Evolutionary conservation across 2,113 vertebrate genomes (phyloP).

Genomic region (Hipposideros armiger): DNA sequence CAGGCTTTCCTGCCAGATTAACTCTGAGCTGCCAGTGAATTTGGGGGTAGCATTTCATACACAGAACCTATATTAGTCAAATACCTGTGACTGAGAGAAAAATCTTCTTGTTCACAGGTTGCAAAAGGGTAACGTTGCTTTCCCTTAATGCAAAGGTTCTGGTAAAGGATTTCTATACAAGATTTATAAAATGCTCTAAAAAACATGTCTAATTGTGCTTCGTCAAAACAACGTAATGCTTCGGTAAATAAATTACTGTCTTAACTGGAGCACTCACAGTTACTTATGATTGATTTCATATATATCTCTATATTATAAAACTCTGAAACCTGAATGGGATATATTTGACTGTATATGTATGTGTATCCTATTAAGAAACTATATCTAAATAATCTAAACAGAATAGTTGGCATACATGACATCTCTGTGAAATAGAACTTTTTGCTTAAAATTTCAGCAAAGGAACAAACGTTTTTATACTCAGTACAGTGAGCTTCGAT

Average conservation of each 20-base stretch:
- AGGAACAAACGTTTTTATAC: slow-evolving; percentile 8
- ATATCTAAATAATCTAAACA: slow-evolving; percentile 68
- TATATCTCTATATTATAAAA: slow-evolving; percentile 83
- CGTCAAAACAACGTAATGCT: slow-evolving; percentile 86
- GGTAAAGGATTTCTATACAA: slow-evolving; percentile 90
- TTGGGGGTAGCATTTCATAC: slow-evolving; percentile 63
- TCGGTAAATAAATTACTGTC: slow-evolving; percentile 81
- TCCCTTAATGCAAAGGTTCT: slow-evolving; percentile 88
- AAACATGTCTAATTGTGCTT: slow-evolving; percentile 90
- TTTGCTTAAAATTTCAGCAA: slow-evolving; percentile 76
- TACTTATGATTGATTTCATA: slow-evolving; percentile 80
- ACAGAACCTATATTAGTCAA: slow-evolving; percentile 85
- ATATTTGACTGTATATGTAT: slow-evolving; percentile 69
- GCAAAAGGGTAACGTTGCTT: slow-evolving; percentile 85
- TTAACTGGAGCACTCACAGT: slow-evolving; percentile 74
- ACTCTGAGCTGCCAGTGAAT: slow-evolving; percentile 64
- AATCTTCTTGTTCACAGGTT: slow-evolving; percentile 85
- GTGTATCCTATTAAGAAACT: slow-evolving; percentile 62
- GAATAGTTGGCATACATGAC: slow-evolving; percentile 59
- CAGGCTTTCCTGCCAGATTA: slow-evolving; percentile 59
- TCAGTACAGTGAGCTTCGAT: slow-evolving; percentile 54
- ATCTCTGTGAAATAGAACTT: slow-evolving; percentile 74
- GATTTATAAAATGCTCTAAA: slow-evolving; percentile 89
- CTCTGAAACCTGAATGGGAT: slow-evolving; percentile 76
- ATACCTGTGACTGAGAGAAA: slow-evolving; percentile 84